Conservation (phyloP, 2,113 vertebrate genomes). For the Lamprotornis superbus region DNA sequence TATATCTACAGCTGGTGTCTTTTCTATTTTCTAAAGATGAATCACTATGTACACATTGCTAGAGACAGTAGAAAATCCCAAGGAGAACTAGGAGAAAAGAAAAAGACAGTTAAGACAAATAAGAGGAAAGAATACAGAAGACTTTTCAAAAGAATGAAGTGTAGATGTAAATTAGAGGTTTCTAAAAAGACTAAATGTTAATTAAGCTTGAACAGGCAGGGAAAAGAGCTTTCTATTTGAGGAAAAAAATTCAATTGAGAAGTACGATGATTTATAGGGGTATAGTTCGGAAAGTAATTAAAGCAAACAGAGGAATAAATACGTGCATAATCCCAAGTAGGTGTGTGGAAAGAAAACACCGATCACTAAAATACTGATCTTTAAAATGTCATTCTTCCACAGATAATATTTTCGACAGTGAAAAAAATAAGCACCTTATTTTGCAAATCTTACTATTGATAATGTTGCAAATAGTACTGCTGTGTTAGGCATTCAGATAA, state of each 20-base stretch:
- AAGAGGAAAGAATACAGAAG: constrained; percentile 24
- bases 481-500: neutral
- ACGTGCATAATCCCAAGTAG: neutral
- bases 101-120: constrained; percentile 69
- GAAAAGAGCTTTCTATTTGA: neutral
- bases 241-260: neutral
- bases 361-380: neutral
- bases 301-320: neutral
- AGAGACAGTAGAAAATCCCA: constrained; percentile 74
- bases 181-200: neutral
- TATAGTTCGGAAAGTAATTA: neutral
- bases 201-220: neutral
- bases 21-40: constrained; percentile 71
- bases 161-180: neutral
- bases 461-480: accelerated
- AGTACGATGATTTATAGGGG: neutral
- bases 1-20: constrained; percentile 70
- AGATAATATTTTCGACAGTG: neutral
- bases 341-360: accelerated
- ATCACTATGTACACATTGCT: constrained; percentile 66
- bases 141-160: neutral
- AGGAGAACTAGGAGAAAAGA: constrained; percentile 79
- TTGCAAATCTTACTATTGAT: neutral
- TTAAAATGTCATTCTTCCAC: neutral
- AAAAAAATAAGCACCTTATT: neutral